These are phyloP conservation scores for Loripinus fragilis DNA, from an alignment of 2,888 invertebrate species.

Conservation along the genomic window DNA sequence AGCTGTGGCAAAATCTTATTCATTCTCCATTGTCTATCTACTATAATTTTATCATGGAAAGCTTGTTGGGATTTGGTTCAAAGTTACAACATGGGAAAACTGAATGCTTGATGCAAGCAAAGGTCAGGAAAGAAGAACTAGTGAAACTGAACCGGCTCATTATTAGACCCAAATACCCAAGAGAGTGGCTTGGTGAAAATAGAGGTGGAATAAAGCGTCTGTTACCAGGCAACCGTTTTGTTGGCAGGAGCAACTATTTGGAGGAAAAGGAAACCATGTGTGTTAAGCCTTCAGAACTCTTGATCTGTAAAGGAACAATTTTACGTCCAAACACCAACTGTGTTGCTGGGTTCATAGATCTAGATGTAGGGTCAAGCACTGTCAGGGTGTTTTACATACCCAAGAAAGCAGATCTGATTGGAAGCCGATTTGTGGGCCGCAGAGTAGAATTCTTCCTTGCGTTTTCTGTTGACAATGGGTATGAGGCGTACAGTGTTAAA, in stretches of 20 bases:
- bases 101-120: conserved; percentile 59
- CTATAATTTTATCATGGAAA: conserved; percentile 61
- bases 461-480: conserved; percentile 46
- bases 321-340: conserved; percentile 59
- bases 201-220: conserved; percentile 27
- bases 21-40: conserved; percentile 57
- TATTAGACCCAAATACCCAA: conserved; percentile 55
- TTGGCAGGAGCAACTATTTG: neutral
- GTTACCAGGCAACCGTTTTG: conserved; percentile 25
- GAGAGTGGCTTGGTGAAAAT: conserved; percentile 64
- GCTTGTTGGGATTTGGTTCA: conserved; percentile 62
- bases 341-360: conserved; percentile 46
- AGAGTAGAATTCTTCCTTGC: conserved; percentile 50
- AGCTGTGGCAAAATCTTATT: conserved; percentile 55
- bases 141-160: conserved; percentile 47
- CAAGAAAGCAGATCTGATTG: conserved; percentile 30
- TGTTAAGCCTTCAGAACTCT: conserved; percentile 5
- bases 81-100: conserved; percentile 47
- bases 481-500: conserved; percentile 51
- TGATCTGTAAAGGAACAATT: conserved; percentile 58
- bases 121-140: conserved; percentile 44
- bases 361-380: conserved; percentile 47
- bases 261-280: neutral
- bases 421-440: conserved; percentile 38
- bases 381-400: conserved; percentile 46